A percentile compares a stretch with the other conserved stretches of the same genome.
phyloP scores from a whole-genome alignment of 2,113 vertebrate genomes.

The Ptychochromis oligacanthus region DNA sequence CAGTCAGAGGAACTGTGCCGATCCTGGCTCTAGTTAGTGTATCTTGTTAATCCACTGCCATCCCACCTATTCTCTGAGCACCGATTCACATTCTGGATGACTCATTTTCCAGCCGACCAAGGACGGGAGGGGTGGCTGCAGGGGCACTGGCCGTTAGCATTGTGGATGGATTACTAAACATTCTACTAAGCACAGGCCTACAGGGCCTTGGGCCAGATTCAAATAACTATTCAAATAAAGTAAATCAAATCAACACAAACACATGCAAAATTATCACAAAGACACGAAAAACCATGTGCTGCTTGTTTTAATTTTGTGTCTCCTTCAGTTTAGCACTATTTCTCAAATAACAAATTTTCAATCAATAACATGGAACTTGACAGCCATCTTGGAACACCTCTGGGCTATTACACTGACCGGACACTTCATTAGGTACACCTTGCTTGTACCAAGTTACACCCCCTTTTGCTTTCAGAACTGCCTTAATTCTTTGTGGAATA shows the following conservation, averaged over 20 bases:
- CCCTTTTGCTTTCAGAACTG: neutral
- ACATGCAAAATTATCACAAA: neutral
- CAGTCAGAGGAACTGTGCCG: conserved; percentile 10
- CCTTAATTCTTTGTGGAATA: neutral
- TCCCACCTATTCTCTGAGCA: conserved; percentile 31
- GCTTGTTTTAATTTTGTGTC: neutral
- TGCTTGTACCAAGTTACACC: neutral
- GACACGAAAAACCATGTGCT: too few relatives aligned
- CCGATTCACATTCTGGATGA: conserved; percentile 13
- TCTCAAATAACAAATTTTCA: neutral
- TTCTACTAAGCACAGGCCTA: neutral
- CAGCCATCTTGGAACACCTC: neutral
- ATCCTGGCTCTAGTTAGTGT: conserved; percentile 33
- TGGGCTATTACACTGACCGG: neutral
- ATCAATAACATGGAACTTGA: neutral
- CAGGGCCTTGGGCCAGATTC: neutral
- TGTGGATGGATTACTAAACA: neutral
- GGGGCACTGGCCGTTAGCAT: neutral
- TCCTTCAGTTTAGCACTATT: neutral
- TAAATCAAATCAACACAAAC: neutral
- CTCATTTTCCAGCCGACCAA: conserved; percentile 5
- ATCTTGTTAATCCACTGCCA: conserved; percentile 46
- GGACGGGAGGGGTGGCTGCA: neutral
- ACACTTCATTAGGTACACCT: neutral
- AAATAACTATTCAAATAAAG: neutral